phyloP scores from a whole-genome alignment of 1,140 invertebrate species.

The Chlorops oryzae region DNA sequence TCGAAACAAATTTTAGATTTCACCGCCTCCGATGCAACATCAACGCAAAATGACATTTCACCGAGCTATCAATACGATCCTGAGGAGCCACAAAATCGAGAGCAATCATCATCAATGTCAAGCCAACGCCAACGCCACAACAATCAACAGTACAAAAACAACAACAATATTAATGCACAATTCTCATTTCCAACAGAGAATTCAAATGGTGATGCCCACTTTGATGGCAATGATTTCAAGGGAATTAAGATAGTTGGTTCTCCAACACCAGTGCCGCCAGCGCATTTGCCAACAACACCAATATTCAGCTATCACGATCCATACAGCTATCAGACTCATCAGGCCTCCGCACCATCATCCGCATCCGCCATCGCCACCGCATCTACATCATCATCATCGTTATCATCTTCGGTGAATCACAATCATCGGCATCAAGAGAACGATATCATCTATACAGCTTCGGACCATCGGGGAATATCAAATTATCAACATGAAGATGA shows the following conservation, averaged over 20 bases:
- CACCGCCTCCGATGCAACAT: constrained; percentile 31
- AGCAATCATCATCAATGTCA: no score
- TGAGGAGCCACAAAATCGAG: no score
- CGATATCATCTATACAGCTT: no score
- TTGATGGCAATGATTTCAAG: no score
- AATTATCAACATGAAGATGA: constrained; percentile 17
- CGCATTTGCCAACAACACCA: constrained; percentile 32
- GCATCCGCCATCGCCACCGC: constrained; percentile 21
- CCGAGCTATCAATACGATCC: constrained; percentile 35
- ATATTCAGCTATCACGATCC: constrained; percentile 40
- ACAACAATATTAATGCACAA: no score
- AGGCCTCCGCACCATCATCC: constrained; percentile 22
- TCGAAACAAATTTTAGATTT: constrained; percentile 41
- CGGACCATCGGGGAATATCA: no score
- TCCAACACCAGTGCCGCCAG: not conserved
- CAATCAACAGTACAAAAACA: no score
- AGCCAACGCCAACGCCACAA: no score
- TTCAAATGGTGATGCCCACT: no score
- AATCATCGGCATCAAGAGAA: not conserved
- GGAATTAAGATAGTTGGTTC: no score
- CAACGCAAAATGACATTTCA: constrained; percentile 25
- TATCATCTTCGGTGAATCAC: not conserved
- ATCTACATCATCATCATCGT: not conserved
- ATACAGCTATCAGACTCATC: constrained; percentile 39
- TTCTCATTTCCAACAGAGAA: constrained; percentile 19